phyloP scores from a whole-genome alignment of 1,140 invertebrate genomes.

The Bactericera cockerelli region DNA sequence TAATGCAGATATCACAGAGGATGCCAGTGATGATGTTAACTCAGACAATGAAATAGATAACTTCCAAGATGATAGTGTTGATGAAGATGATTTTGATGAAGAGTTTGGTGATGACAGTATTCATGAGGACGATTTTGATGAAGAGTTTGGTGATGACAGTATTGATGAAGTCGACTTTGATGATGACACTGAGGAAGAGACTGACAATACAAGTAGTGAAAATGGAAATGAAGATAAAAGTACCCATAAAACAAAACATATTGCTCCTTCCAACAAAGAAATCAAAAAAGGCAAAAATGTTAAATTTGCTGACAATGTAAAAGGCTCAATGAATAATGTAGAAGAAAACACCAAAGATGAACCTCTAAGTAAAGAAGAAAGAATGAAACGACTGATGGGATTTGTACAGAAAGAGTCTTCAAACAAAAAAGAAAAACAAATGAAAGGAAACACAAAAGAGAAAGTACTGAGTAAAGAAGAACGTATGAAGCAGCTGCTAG shows the following conservation, averaged over 20 bases:
- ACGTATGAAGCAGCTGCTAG: not conserved
- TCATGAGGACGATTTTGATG: conserved; percentile 19
- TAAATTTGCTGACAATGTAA: conserved; percentile 21
- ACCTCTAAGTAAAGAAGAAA: not conserved
- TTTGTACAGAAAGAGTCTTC: conserved; percentile 24
- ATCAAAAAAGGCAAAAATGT: conserved; percentile 21
- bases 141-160: conserved; percentile 15
- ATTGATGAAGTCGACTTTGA: conserved; percentile 16
- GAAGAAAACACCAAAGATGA: not conserved
- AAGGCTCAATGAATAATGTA: conserved; percentile 15
- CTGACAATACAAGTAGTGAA: conserved; percentile 17
- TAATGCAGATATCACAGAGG: conserved; percentile 14
- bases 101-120: conserved; percentile 22
- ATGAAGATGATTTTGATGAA: conserved; percentile 32
- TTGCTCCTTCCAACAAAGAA: no score
- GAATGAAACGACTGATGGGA: not conserved
- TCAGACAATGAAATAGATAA: conserved; percentile 24
- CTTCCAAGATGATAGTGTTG: no score
- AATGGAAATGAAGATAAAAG: conserved; percentile 14
- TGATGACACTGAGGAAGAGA: conserved; percentile 21
- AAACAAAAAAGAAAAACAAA: conserved; percentile 21
- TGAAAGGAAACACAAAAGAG: conserved; percentile 8
- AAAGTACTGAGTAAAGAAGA: conserved; percentile 12
- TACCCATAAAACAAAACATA: no score
- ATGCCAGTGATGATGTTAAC: conserved; percentile 17